These are phyloP conservation scores for Odocoileus hemionus DNA, from an alignment of 2,113 vertebrate species.

Conservation along the genomic window DNA sequence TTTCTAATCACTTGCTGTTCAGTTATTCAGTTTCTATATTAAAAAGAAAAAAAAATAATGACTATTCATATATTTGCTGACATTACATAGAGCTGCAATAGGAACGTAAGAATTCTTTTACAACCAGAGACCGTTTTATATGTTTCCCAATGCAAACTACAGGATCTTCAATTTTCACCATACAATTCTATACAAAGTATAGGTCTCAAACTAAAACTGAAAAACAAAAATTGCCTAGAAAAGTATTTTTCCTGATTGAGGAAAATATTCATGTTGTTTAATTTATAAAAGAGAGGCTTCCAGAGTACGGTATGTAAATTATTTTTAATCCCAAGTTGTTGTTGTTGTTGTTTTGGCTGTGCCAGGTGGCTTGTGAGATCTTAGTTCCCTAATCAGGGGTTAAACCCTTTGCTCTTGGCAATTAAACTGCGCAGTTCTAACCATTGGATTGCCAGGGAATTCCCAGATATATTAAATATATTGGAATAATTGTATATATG, in stretches of 20 bases:
- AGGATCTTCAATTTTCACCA: not conserved
- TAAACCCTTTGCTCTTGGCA: not conserved
- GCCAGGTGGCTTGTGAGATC: not conserved
- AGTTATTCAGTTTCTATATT: conserved; percentile 17
- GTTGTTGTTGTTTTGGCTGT: not conserved
- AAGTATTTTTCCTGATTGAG: not conserved
- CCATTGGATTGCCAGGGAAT: not conserved
- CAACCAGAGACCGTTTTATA: not conserved
- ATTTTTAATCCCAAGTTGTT: not conserved
- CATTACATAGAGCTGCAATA: not conserved
- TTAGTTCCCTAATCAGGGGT: not conserved
- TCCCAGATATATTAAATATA: not conserved
- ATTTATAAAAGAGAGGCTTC: not conserved
- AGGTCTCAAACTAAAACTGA: not conserved
- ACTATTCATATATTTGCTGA: not conserved
- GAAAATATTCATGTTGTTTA: not conserved
- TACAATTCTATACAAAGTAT: not conserved
- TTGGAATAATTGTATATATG: not conserved
- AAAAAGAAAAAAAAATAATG: not conserved
- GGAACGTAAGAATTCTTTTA: not conserved
- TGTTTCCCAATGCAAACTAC: not conserved
- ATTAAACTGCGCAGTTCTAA: not conserved
- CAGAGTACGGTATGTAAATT: not conserved
- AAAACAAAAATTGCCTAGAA: not conserved
- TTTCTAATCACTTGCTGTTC: not conserved